A percentile compares a stretch with the other conserved stretches of the same genome.
These are phyloP conservation scores for Telenomus remus DNA, from an alignment of 1,140 invertebrate genomes.

Conservation along the genomic window DNA sequence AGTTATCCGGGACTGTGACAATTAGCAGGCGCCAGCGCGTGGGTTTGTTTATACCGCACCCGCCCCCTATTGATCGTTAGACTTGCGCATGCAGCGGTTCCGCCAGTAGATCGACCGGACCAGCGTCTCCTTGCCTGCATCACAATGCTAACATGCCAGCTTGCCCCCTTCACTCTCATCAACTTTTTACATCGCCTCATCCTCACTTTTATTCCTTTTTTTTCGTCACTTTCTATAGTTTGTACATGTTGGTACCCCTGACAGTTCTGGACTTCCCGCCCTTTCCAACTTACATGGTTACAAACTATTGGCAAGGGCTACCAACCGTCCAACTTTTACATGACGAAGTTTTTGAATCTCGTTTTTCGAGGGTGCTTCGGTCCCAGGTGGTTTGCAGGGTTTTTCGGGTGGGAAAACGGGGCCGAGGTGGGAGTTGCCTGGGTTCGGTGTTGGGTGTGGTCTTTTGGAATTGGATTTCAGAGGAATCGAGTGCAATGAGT, in stretches of 20 bases:
- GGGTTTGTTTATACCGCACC: slow-evolving; percentile 34
- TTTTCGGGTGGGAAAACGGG: neutral
- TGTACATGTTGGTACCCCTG: too few species aligned
- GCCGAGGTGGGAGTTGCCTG: neutral
- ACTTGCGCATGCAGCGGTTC: slow-evolving; percentile 38
- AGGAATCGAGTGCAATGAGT: too few species aligned
- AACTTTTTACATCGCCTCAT: neutral
- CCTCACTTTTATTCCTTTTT: neutral
- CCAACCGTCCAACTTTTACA: slow-evolving; percentile 3
- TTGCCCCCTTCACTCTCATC: neutral
- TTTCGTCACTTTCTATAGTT: too few species aligned
- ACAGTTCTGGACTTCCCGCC: too few species aligned
- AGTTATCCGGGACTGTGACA: slow-evolving; percentile 34
- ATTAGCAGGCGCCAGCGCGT: slow-evolving; percentile 5
- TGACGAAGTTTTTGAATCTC: neutral
- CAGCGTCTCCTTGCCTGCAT: slow-evolving; percentile 15
- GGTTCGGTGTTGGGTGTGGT: neutral
- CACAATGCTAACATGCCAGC: neutral
- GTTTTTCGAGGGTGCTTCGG: too few species aligned
- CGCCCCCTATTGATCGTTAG: slow-evolving; percentile 37
- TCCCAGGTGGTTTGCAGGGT: neutral
- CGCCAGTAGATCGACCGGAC: slow-evolving; percentile 25
- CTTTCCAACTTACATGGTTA: slow-evolving; percentile 5
- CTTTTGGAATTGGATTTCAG: neutral
- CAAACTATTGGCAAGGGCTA: slow-evolving; percentile 5